Base-by-base conservation (phyloP, 1,140 invertebrate species). In the Bilobella aurantiaca region DNA sequence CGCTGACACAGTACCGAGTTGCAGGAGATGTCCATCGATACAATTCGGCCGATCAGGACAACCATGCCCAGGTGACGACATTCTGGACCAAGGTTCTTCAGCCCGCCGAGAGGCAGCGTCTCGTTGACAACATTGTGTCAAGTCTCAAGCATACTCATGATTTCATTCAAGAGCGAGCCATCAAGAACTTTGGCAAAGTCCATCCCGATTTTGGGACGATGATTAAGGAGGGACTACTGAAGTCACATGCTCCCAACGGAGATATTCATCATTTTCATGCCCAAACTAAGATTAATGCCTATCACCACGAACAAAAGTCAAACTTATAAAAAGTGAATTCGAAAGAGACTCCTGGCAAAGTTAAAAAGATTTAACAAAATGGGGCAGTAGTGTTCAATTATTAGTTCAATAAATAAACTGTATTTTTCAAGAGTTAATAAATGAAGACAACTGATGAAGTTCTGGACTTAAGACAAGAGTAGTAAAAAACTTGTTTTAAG, bases 41-140 rank as follows among this genome's bases (percentile, higher is more conserved):
- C 75, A 89, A 95, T 70, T 86, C 84, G 46, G 84, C 83, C 1
- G 85, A 91, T 74, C 91, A 94, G 69, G 93, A 98, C 74, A 95
- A 98, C 77, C 97, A 86, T 77, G 81, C 83, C 0, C 96, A 99
- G 79, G 85, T 86, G 0, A 83, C 81, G 14, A 73, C 78, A 8
- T 95, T 98, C 78, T 98, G 87, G 82, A 84, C 82, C 28, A 85
- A 90, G 70, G 85, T 89, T 1, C 80, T 98, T 62, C 83, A 86
- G 68, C 81, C 84, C 23, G 85, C 82, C 1, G 89, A 85, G 64
- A 84, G 84, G 70, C 79, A 83, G 42, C 82, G 91, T 47, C 76
- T 92, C 60, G 84, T 89, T 1, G 77, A 84, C 56, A 97, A 97
- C 74, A 86, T 98, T 77, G 90, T 85, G 3, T 84, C 78, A 0